phyloP scores from a whole-genome alignment of 2,113 vertebrate species.

The Tragelaphus buxtoni region DNA sequence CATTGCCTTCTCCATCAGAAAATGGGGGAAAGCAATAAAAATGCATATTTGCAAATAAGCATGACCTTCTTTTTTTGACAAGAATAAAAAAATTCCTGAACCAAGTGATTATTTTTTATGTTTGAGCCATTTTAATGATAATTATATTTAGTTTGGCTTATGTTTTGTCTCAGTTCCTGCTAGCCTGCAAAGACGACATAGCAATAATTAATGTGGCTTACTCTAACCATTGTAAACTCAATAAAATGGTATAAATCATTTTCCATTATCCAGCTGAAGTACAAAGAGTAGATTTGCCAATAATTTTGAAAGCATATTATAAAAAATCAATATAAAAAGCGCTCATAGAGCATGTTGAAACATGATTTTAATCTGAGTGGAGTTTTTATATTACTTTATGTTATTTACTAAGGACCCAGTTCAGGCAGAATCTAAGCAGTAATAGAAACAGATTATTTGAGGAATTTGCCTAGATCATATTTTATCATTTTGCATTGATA shows the following conservation, averaged over 20 bases:
- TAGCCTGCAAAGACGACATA: constrained; percentile 73
- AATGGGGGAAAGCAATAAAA: constrained; percentile 51
- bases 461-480: background rate
- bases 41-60: constrained; percentile 67
- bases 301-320: constrained; percentile 72
- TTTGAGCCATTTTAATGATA: constrained; percentile 78
- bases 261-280: constrained; percentile 73
- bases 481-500: background rate
- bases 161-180: constrained; percentile 79
- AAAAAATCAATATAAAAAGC: constrained; percentile 68
- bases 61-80: constrained; percentile 66
- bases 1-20: background rate
- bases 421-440: background rate
- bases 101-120: constrained; percentile 78
- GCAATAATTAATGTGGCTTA: constrained; percentile 78
- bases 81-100: constrained; percentile 70
- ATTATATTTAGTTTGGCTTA: constrained; percentile 79
- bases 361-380: constrained; percentile 42
- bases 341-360: constrained; percentile 67
- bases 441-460: background rate
- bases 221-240: constrained; percentile 79
- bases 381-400: background rate
- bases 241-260: constrained; percentile 82
- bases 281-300: constrained; percentile 71
- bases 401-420: background rate